These are phyloP conservation scores for Cryptomyrus ogoouensis DNA, from an alignment of 2,113 vertebrate species.

Conservation along the genomic window DNA sequence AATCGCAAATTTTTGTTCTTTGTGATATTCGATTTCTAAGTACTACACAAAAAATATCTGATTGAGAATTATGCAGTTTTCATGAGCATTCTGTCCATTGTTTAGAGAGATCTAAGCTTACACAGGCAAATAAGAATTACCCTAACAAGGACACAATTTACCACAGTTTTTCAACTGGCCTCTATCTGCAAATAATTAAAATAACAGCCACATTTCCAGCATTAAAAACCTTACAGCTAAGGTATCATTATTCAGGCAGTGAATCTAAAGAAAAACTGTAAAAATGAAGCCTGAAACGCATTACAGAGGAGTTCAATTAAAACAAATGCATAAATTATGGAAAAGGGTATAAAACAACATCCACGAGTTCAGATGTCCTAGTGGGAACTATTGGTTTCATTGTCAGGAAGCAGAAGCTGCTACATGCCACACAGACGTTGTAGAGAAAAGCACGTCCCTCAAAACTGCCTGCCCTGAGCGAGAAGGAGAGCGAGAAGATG, in stretches of 20 bases:
- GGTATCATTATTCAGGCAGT: neutral
- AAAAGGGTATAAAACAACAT: neutral
- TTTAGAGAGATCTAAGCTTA: neutral
- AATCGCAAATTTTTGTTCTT: neutral
- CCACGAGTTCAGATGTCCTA: neutral
- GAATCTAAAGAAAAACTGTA: neutral
- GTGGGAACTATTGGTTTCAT: neutral
- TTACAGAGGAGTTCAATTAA: neutral
- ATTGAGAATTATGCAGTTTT: neutral
- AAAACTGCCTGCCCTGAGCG: neutral
- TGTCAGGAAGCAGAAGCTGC: neutral
- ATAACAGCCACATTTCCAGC: neutral
- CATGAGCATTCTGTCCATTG: neutral
- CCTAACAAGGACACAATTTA: neutral
- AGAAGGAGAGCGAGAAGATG: neutral
- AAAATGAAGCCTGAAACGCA: neutral
- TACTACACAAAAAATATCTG: neutral
- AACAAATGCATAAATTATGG: neutral
- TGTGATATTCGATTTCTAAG: neutral
- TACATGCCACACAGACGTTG: neutral
- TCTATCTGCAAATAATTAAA: neutral
- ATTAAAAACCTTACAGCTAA: neutral
- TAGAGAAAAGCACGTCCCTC: neutral
- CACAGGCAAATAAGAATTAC: neutral
- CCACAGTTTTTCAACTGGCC: neutral